Conservation (phyloP, 1,140 invertebrate species). For the Anadara kagoshimensis region DNA sequence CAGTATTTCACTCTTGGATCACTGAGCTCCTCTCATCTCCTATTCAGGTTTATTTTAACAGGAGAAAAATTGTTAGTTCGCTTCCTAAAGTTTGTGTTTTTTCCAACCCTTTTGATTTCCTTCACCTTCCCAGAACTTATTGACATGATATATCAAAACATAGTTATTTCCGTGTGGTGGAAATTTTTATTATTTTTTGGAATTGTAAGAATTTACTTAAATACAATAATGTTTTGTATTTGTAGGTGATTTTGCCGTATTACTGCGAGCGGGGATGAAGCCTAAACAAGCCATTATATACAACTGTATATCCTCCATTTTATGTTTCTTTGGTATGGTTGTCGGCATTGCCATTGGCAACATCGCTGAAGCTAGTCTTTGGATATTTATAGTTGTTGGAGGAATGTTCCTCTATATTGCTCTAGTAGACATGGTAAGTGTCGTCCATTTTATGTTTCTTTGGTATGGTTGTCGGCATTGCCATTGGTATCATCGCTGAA, state of each 20-base stretch:
- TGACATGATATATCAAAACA: too few species aligned
- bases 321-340: conserved; percentile 80
- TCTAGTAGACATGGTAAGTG: conserved; percentile 51
- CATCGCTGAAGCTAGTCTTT: conserved; percentile 66
- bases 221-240: conserved; percentile 23
- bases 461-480: conserved; percentile 78
- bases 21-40: too few species aligned
- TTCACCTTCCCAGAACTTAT: too few species aligned
- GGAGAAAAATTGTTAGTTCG: too few species aligned
- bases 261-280: conserved; percentile 88
- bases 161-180: too few species aligned
- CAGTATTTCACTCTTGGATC: too few species aligned
- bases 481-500: conserved; percentile 59
- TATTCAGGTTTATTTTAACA: too few species aligned
- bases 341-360: conserved; percentile 75
- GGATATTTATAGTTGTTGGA: conserved; percentile 78
- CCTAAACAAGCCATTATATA: conserved; percentile 79
- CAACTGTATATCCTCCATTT: conserved; percentile 81
- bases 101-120: too few species aligned
- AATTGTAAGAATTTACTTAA: too few species aligned
- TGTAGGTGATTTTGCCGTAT: conserved; percentile 91
- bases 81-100: too few species aligned
- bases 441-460: conserved; percentile 81
- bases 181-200: too few species aligned
- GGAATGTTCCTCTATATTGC: conserved; percentile 74